These are phyloP conservation scores for Geotrupes spiniger DNA, from an alignment of 2,888 invertebrate species.

Conservation along the genomic window DNA sequence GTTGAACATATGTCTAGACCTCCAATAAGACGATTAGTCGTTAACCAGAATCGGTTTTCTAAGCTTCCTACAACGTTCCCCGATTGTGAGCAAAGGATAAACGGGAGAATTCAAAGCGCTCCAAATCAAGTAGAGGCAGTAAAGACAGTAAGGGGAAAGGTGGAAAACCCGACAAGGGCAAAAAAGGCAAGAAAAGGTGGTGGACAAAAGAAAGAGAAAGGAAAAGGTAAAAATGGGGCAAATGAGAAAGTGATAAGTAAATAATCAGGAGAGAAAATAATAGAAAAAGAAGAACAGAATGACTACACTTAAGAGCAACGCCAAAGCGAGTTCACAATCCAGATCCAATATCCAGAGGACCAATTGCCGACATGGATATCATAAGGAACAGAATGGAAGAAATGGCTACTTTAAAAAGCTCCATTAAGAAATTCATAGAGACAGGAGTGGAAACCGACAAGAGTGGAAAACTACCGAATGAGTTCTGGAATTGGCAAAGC, in stretches of 20 bases:
- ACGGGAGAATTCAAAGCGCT: conserved; percentile 16
- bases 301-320: conserved; percentile 36
- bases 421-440: conserved; percentile 18
- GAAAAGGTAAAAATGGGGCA: conserved; percentile 5
- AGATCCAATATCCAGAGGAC: conserved; percentile 20
- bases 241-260: conserved; percentile 8
- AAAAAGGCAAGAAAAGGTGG: conserved; percentile 12
- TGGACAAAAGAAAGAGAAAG: conserved; percentile 11
- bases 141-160: conserved; percentile 4
- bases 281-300: conserved; percentile 32
- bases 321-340: conserved; percentile 36
- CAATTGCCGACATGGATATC: conserved; percentile 20
- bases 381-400: conserved; percentile 16
- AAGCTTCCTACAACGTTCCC: conserved; percentile 5
- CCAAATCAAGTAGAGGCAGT: conserved; percentile 6
- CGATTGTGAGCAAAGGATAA: conserved; percentile 21
- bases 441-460: conserved; percentile 32
- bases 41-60: conserved; percentile 16
- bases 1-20: conserved; percentile 23
- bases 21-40: conserved; percentile 16
- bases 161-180: conserved; percentile 11
- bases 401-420: conserved; percentile 21
- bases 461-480: conserved; percentile 50
- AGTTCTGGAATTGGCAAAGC: conserved; percentile 48
- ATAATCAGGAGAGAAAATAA: conserved; percentile 17